Percentiles rank a stretch among this genome's conserved stretches.
These are phyloP conservation scores for Drymodes brunneopygia DNA, from an alignment of 2,113 vertebrate genomes.

Conservation along the genomic window DNA sequence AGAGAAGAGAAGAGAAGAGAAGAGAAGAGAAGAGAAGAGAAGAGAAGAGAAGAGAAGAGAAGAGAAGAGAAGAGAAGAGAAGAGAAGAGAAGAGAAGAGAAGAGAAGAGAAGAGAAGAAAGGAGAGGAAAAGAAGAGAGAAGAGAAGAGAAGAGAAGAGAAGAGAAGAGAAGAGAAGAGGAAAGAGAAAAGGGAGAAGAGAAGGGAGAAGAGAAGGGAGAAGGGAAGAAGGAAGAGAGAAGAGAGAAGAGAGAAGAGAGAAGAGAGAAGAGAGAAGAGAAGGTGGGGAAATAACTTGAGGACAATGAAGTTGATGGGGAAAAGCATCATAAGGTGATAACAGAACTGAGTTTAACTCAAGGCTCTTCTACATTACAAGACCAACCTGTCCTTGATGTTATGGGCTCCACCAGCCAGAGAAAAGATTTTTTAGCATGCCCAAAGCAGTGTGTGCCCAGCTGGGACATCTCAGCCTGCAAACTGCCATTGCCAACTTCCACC, in stretches of 20 bases:
- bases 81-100: too few relatives aligned
- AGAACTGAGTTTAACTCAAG: background rate
- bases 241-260: too few relatives aligned
- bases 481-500: background rate
- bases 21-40: too few relatives aligned
- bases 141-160: background rate
- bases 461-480: background rate
- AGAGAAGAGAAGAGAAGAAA: background rate
- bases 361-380: background rate
- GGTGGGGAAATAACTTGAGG: background rate
- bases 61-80: background rate
- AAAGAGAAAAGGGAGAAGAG: too few relatives aligned
- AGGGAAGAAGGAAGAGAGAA: too few relatives aligned
- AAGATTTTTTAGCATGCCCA: background rate
- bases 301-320: background rate
- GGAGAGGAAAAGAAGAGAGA: background rate
- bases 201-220: too few relatives aligned
- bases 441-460: background rate
- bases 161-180: background rate
- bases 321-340: background rate
- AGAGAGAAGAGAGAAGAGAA: background rate
- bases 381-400: background rate
- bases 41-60: too few relatives aligned
- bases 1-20: background rate
- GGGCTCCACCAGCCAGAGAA: background rate